These are phyloP conservation scores for Aurelia aurita DNA, from an alignment of 30 jellyfish, hydroid and myxozoan genomes.

Conservation along the genomic window DNA sequence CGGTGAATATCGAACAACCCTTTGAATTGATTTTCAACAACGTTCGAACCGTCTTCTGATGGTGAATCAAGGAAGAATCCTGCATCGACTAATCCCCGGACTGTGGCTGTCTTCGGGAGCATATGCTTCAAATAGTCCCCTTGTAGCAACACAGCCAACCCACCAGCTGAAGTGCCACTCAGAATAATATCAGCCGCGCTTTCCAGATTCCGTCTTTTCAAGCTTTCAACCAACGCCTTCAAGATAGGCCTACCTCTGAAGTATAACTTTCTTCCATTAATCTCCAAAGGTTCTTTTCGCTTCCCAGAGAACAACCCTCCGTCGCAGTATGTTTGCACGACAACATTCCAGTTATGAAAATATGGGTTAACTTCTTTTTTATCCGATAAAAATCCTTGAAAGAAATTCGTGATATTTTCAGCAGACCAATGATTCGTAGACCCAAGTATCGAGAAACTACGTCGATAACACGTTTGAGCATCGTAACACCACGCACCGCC, in stretches of 20 bases:
- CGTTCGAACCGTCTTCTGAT: slow-evolving; percentile 53
- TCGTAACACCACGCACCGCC: slow-evolving; percentile 99
- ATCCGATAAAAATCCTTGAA: slow-evolving; percentile 86
- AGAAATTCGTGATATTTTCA: slow-evolving; percentile 80
- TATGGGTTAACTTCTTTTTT: slow-evolving; percentile 65
- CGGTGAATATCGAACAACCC: slow-evolving; percentile 73
- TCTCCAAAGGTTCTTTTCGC: slow-evolving; percentile 72
- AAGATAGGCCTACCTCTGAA: slow-evolving; percentile 86
- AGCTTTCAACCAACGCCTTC: slow-evolving; percentile 70
- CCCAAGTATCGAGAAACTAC: slow-evolving; percentile 85
- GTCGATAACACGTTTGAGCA: slow-evolving; percentile 78
- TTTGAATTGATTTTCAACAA: slow-evolving; percentile 76
- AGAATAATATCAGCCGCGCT: slow-evolving; percentile 79
- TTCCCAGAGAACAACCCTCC: slow-evolving; percentile 96
- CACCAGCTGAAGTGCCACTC: slow-evolving; percentile 99
- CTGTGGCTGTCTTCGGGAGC: slow-evolving; percentile 81
- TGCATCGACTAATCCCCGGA: slow-evolving; percentile 90
- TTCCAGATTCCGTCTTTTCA: slow-evolving; percentile 42
- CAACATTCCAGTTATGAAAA: slow-evolving; percentile 86
- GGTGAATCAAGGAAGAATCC: slow-evolving; percentile 83
- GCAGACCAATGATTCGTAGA: slow-evolving; percentile 81
- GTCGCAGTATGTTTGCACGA: slow-evolving; percentile 90
- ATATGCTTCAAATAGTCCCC: slow-evolving; percentile 78
- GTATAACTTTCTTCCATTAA: slow-evolving; percentile 67
- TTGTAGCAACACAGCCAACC: slow-evolving; percentile 88